Percentiles rank a stretch among this genome's conserved stretches.
Conservation (phyloP, 2,888 invertebrate species). For the Corythucha ciliata region DNA sequence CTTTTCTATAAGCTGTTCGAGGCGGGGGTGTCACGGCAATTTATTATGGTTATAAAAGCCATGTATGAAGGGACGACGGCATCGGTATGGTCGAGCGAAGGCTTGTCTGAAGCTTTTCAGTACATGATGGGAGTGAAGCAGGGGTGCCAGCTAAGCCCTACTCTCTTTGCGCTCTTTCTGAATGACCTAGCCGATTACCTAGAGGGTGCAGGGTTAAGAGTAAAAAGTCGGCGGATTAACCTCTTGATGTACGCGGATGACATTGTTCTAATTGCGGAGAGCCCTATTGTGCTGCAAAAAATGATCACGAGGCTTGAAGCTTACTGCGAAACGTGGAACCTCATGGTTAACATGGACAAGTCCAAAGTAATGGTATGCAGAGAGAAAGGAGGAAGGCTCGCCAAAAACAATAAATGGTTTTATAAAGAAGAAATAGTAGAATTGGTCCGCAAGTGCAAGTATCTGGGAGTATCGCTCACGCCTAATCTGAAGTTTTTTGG, state of each 20-base stretch:
- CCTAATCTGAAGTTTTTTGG: not conserved
- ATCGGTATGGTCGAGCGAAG: slow-evolving; percentile 10
- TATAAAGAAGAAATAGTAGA: slow-evolving; percentile 4
- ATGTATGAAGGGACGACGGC: not conserved
- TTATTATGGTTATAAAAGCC: not conserved
- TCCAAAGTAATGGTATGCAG: slow-evolving; percentile 3
- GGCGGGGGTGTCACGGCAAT: not conserved
- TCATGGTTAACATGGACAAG: slow-evolving; percentile 11
- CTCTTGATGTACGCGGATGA: slow-evolving; percentile 29
- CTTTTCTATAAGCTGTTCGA: slow-evolving; percentile 6
- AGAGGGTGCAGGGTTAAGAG: slow-evolving; percentile 1
- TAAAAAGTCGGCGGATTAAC: not conserved
- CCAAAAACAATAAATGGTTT: slow-evolving; percentile 7
- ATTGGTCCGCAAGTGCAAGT: slow-evolving; percentile 4
- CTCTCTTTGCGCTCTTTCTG: slow-evolving; percentile 20
- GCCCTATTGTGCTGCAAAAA: slow-evolving; percentile 2
- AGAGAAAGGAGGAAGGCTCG: slow-evolving; percentile 4
- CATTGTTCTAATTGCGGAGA: slow-evolving; percentile 27
- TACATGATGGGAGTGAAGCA: slow-evolving; percentile 24
- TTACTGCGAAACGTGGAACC: slow-evolving; percentile 7
- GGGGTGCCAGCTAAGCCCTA: slow-evolving; percentile 20
- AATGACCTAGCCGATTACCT: slow-evolving; percentile 20
- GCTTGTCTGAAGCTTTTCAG: slow-evolving; percentile 21
- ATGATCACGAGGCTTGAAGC: not conserved
- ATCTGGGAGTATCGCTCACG: too few relatives aligned